Evolutionary conservation across 1,140 invertebrate species (phyloP).

Genomic region (Penaeus indicus): DNA sequence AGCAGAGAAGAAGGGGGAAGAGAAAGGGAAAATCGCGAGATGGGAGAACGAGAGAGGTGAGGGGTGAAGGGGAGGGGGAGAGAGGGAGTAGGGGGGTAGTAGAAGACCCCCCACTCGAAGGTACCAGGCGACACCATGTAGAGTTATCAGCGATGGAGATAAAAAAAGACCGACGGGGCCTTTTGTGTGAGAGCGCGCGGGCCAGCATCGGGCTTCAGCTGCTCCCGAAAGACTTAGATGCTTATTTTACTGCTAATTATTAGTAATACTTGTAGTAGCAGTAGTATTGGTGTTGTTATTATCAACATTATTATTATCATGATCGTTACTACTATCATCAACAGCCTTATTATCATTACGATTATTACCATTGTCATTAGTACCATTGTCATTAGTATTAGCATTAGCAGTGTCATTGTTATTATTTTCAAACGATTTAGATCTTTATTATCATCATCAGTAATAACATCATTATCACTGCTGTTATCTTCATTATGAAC

Average conservation of each 20-base stretch:
- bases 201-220: no score
- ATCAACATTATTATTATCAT: no score
- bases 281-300: no score
- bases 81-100: not conserved
- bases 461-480: not conserved
- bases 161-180: no score
- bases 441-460: not conserved
- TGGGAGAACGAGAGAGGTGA: not conserved
- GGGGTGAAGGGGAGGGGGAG: not conserved
- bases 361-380: not conserved
- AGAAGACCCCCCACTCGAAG: not conserved
- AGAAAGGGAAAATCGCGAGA: not conserved
- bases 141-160: not conserved
- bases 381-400: not conserved
- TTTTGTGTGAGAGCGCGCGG: no score
- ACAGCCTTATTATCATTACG: not conserved
- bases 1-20: not conserved
- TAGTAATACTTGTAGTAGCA: no score
- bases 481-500: no score
- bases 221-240: no score
- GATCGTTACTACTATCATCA: not conserved
- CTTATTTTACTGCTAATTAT: no score
- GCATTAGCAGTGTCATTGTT: not conserved
- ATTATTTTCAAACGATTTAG: no score
- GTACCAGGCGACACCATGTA: not conserved